Evolutionary conservation across 2,888 invertebrate genomes (phyloP).

Genomic region (Stenchaetothrips biformis): DNA sequence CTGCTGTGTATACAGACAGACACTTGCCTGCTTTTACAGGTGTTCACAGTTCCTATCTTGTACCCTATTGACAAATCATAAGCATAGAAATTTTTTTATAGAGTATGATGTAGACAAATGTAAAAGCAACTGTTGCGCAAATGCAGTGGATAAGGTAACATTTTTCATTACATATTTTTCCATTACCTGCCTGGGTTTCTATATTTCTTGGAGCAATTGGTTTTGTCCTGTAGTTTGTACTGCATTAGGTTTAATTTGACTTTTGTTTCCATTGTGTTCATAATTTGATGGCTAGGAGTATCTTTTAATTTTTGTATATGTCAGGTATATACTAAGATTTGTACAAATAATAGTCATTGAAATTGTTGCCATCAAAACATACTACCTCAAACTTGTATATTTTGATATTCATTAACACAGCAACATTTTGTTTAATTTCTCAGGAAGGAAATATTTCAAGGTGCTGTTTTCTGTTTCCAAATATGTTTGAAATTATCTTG

Average conservation of each 20-base stretch:
- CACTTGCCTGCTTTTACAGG: slow-evolving; percentile 37
- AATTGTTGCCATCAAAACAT: slow-evolving; percentile 23
- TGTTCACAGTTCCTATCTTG: slow-evolving; percentile 42
- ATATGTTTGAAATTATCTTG: neutral
- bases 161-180: slow-evolving; percentile 22
- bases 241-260: slow-evolving; percentile 22
- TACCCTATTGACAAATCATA: slow-evolving; percentile 38
- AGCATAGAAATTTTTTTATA: slow-evolving; percentile 36
- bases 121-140: neutral
- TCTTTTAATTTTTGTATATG: slow-evolving; percentile 24
- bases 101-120: slow-evolving; percentile 32
- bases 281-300: slow-evolving; percentile 9
- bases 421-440: slow-evolving; percentile 10
- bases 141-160: slow-evolving; percentile 12
- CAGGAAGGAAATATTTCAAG: neutral
- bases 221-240: slow-evolving; percentile 21
- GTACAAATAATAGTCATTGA: slow-evolving; percentile 25
- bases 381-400: slow-evolving; percentile 23
- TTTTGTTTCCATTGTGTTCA: slow-evolving; percentile 23
- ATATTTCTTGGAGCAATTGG: neutral
- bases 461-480: neutral
- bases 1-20: slow-evolving; percentile 27
- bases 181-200: slow-evolving; percentile 22
- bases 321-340: slow-evolving; percentile 23
- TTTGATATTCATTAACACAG: slow-evolving; percentile 11